phyloP scores from a whole-genome alignment of 2,797 vertebrate genomes.

The Hybognathus amarus region DNA sequence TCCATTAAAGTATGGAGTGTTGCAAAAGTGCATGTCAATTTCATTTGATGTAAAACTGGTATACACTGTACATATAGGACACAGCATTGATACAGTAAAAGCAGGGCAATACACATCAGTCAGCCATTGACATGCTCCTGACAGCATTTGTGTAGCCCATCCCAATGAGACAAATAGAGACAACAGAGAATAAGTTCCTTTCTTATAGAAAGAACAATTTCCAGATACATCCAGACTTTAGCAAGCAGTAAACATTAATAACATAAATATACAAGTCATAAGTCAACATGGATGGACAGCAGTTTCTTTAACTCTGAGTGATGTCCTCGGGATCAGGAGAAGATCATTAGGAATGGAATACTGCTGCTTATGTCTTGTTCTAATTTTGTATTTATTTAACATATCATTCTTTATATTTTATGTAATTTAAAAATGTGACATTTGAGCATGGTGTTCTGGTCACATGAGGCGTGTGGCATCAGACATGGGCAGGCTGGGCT shows the following conservation, averaged over 20 bases:
- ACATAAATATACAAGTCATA: slow-evolving; percentile 99
- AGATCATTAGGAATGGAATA: slow-evolving; percentile 75
- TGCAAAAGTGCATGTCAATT: slow-evolving; percentile 86
- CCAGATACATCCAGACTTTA: slow-evolving; percentile 99
- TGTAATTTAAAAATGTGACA: slow-evolving; percentile 59
- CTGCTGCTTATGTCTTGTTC: slow-evolving; percentile 9
- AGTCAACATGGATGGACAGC: slow-evolving; percentile 91
- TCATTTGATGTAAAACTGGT: slow-evolving; percentile 83
- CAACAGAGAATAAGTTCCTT: slow-evolving; percentile 85
- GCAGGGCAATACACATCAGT: slow-evolving; percentile 70
- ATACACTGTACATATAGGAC: slow-evolving; percentile 72
- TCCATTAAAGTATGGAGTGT: slow-evolving; percentile 79
- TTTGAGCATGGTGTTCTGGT: neutral
- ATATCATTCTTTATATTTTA: slow-evolving; percentile 61
- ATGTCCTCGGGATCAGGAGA: slow-evolving; percentile 77
- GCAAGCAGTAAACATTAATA: slow-evolving; percentile 99
- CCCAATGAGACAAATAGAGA: slow-evolving; percentile 64
- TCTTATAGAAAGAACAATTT: slow-evolving; percentile 74
- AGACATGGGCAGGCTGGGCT: slow-evolving; percentile 47
- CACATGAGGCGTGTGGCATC: slow-evolving; percentile 35
- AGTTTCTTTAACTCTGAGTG: slow-evolving; percentile 89
- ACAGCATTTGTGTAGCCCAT: slow-evolving; percentile 18
- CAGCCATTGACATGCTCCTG: slow-evolving; percentile 43
- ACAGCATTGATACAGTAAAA: slow-evolving; percentile 73
- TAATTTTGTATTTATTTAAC: slow-evolving; percentile 81